Conservation (phyloP, 1,140 invertebrate genomes). For the Zaprionus vittiger region DNA sequence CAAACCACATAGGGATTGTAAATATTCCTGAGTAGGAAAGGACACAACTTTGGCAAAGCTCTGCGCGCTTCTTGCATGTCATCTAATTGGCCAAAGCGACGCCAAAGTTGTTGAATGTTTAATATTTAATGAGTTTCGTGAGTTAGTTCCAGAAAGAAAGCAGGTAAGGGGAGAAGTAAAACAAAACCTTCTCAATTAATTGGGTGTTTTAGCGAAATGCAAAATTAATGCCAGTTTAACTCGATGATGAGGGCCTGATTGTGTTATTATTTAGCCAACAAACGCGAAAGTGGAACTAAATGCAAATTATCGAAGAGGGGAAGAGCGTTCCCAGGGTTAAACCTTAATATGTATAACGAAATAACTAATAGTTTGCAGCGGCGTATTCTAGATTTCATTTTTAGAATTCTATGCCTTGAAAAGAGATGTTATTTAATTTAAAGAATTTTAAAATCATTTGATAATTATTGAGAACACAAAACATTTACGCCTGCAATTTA, state of each 20-base stretch:
- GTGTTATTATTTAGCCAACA: conserved; percentile 60
- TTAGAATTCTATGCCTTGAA: neutral
- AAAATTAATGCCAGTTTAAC: conserved; percentile 69
- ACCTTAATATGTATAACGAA: neutral
- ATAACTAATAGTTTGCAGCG: neutral
- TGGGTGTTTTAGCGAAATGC: conserved; percentile 61
- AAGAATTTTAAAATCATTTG: neutral
- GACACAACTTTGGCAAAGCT: conserved; percentile 31
- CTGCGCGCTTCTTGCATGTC: conserved; percentile 62
- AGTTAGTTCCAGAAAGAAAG: neutral
- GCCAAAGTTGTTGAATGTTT: conserved; percentile 59
- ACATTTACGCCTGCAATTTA: too few species aligned
- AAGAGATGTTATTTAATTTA: too few species aligned
- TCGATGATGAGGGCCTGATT: conserved; percentile 57
- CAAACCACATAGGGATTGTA: neutral
- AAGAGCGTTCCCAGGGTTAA: neutral
- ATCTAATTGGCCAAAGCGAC: conserved; percentile 61
- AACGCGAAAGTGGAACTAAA: conserved; percentile 64
- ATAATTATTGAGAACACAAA: too few species aligned
- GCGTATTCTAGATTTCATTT: neutral
- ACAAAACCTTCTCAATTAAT: conserved; percentile 40
- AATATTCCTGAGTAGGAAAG: neutral
- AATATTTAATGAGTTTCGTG: conserved; percentile 46
- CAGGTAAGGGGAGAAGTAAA: neutral
- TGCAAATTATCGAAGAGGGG: conserved; percentile 33